A percentile compares a stretch with the other conserved stretches of the same genome.
Conservation (phyloP, 2,113 vertebrate species). For the Myotis brandtii region DNA sequence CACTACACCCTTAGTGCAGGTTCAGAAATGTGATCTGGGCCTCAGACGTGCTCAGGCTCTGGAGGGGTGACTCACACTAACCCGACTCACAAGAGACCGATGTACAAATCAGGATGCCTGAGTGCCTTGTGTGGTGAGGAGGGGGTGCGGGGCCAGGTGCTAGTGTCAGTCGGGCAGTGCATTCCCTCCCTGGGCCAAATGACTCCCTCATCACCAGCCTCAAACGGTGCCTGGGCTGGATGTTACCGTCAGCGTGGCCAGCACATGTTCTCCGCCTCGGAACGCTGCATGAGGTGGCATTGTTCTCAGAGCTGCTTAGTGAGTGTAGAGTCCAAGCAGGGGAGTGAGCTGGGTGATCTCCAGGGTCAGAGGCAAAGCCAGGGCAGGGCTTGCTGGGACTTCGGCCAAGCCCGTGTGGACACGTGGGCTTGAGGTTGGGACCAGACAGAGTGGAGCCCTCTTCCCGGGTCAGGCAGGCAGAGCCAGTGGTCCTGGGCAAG, state of each 20-base stretch:
- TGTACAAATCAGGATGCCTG: neutral
- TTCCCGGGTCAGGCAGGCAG: neutral
- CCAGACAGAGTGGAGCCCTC: no score
- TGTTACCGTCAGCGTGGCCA: neutral
- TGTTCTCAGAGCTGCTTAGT: neutral
- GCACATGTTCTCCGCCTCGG: no score
- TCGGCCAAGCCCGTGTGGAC: rapidly evolving
- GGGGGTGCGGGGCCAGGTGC: neutral
- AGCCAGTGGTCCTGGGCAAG: neutral
- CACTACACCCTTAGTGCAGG: neutral
- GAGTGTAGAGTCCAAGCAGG: neutral
- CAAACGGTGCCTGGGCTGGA: neutral
- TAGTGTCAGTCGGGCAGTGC: neutral
- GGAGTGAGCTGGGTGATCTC: neutral
- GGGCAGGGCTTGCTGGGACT: neutral
- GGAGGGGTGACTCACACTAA: neutral
- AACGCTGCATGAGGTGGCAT: neutral
- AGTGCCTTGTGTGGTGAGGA: neutral
- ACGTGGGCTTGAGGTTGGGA: neutral
- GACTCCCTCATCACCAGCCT: neutral
- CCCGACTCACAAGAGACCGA: neutral
- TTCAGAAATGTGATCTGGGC: neutral
- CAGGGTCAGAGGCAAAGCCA: neutral
- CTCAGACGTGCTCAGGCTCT: neutral
- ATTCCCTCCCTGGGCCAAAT: neutral